Evolutionary conservation across 2,113 vertebrate genomes (phyloP), one percentile per base, ranked within the genome.

Genomic region (Columba janthina): DNA sequence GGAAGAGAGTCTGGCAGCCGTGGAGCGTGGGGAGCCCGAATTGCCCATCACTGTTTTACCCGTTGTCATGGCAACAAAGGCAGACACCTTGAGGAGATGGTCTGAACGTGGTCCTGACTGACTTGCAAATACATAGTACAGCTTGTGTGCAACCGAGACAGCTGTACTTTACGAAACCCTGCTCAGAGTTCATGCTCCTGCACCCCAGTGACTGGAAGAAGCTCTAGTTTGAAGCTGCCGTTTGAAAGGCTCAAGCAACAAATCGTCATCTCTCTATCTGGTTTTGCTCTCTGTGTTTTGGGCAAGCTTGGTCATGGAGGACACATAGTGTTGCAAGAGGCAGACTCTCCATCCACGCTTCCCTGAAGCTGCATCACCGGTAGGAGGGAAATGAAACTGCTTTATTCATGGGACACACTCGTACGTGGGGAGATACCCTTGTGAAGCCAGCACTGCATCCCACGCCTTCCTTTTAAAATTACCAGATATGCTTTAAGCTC

Each of bases 1-100:
- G 95, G 96, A 95, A 72, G 60, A 50, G 84, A 95, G 94, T 96
- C 95, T 96, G 96, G 91, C 93, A 96, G 58, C 32, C 79, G 5
- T 0, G 26, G 80, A 93, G 91, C 34, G 73, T 95, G 93, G 96
- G 95, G 94, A 95, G 93, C 80, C 73, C 2, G 48, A 89, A 61
- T 96, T 92, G 84, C 94, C 95, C 93, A 92, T 96, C 91, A 90
- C 91, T 90, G 70, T 72, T 89, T 93, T 89, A 78, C 69, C 58
- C 28, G 95, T 96, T 92, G 96, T 72, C 84, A 94, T 89, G 77
- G 80, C 62, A 92, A 96, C 65, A 0, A 78, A 89, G 38, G 89
- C 89, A 96, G 70, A 91, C 89, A 90, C 65, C 93, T 93, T 71
- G 61, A 81, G 73, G 69, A 95, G 71, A 83, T 80, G 92, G 79